phyloP scores from a whole-genome alignment of 2,113 vertebrate genomes.

The Corythornis vintsioides region DNA sequence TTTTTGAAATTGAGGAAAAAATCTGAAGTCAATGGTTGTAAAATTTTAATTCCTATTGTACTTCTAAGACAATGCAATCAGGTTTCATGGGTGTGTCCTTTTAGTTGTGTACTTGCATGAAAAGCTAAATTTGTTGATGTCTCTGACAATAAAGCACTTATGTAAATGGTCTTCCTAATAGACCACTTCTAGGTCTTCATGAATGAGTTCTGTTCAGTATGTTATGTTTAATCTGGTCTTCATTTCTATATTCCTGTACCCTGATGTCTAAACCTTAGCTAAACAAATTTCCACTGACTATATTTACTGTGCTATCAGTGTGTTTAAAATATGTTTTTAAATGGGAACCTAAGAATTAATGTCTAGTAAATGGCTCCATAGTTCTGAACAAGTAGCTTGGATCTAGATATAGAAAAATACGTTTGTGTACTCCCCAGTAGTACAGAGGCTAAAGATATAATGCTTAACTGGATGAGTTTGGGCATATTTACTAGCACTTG shows the following conservation, averaged over 20 bases:
- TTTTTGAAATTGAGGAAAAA: not conserved
- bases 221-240: not conserved
- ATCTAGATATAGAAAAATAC: too few species aligned
- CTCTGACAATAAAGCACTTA: not conserved
- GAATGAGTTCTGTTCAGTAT: not conserved
- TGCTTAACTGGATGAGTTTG: not conserved
- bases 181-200: not conserved
- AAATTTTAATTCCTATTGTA: not conserved
- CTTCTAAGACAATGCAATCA: not conserved
- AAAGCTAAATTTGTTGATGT: not conserved
- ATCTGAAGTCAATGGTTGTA: not conserved
- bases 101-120: not conserved
- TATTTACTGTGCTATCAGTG: not conserved
- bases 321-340: too few species aligned
- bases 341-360: too few species aligned
- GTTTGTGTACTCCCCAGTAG: too few species aligned
- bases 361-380: too few species aligned
- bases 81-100: not conserved
- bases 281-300: not conserved
- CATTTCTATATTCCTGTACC: not conserved
- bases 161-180: not conserved
- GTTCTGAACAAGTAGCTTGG: too few species aligned
- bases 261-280: not conserved
- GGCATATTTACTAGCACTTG: not conserved
- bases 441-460: not conserved